Evolutionary conservation across 2,888 invertebrate species (phyloP).

Genomic region (Scotopteryx bipunctaria): DNA sequence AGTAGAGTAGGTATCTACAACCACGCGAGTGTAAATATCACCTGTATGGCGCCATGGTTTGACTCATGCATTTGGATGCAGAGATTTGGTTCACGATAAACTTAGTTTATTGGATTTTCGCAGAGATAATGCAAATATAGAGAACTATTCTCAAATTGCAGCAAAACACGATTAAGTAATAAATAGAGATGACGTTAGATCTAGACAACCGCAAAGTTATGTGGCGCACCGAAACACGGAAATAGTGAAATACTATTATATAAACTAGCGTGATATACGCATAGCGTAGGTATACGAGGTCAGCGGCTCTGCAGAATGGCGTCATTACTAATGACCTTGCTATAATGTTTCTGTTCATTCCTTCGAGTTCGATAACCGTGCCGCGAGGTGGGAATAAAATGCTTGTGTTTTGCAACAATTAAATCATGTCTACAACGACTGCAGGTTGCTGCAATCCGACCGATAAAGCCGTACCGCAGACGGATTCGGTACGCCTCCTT

Average conservation of each 20-base stretch:
- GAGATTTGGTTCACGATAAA: slow-evolving; percentile 32
- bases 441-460: neutral
- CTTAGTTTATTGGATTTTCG: neutral
- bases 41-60: neutral
- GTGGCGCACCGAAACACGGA: slow-evolving; percentile 44
- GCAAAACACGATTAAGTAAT: neutral
- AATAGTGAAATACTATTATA: slow-evolving; percentile 57
- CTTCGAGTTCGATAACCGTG: slow-evolving; percentile 68
- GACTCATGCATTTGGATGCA: slow-evolving; percentile 57
- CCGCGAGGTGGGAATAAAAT: slow-evolving; percentile 65
- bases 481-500: too few relatives aligned
- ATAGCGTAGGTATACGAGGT: slow-evolving; percentile 61
- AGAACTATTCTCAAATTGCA: too few relatives aligned
- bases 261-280: neutral
- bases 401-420: slow-evolving; percentile 64
- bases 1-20: slow-evolving; percentile 42
- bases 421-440: neutral
- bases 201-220: neutral
- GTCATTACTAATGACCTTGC: slow-evolving; percentile 68
- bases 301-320: slow-evolving; percentile 60
- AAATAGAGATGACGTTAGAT: neutral
- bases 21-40: neutral
- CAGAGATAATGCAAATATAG: neutral
- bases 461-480: neutral
- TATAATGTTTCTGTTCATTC: slow-evolving; percentile 43